phyloP scores from a whole-genome alignment of 2,888 invertebrate genomes.

The Lithophane semibrunnea region DNA sequence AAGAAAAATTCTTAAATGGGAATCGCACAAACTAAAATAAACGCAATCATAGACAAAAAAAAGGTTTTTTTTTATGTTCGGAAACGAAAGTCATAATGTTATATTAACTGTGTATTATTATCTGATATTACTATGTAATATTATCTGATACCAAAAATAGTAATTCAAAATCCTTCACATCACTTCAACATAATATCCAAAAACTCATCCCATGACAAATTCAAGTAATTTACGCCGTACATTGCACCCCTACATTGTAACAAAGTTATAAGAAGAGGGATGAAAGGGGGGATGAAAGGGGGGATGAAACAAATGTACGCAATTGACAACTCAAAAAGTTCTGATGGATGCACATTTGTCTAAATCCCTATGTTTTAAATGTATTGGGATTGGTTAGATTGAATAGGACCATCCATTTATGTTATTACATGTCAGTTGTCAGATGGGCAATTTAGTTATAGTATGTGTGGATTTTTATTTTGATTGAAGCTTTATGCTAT shows the following conservation, averaged over 20 bases:
- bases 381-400: slow-evolving; percentile 37
- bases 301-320: slow-evolving; percentile 61
- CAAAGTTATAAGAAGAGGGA: slow-evolving; percentile 57
- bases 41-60: not conserved
- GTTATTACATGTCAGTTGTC: slow-evolving; percentile 3
- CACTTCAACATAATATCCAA: slow-evolving; percentile 11
- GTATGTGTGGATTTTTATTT: not conserved
- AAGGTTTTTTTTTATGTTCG: not conserved
- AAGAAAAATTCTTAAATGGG: not conserved
- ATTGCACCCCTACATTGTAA: slow-evolving; percentile 52
- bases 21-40: not conserved
- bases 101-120: no score
- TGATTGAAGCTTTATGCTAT: not conserved
- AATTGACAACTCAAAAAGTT: slow-evolving; percentile 65
- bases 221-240: slow-evolving; percentile 48
- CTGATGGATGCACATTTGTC: slow-evolving; percentile 60
- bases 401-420: slow-evolving; percentile 42
- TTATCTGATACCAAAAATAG: not conserved
- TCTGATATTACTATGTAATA: no score
- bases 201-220: slow-evolving; percentile 53
- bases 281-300: slow-evolving; percentile 33
- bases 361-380: slow-evolving; percentile 56
- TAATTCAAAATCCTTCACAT: not conserved
- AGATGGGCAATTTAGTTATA: slow-evolving; percentile 17
- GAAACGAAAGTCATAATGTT: no score